Percentiles rank a stretch among this genome's conserved stretches.
Evolutionary conservation across 2,113 vertebrate species (phyloP).

Genomic region (Zosterops pallidus): DNA sequence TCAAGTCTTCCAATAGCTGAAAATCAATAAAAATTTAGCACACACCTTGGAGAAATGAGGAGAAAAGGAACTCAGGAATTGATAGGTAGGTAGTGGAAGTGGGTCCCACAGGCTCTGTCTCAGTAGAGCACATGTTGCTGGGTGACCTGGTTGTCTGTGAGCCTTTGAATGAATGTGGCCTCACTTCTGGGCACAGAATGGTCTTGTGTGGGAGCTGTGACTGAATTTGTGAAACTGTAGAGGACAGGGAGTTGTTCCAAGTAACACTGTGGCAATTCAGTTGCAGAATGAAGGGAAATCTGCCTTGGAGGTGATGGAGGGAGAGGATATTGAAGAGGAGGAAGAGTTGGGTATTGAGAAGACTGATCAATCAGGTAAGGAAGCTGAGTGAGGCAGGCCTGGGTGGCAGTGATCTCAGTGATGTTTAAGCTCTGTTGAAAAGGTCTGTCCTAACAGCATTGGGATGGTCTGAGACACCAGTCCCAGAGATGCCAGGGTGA

Average conservation of each 20-base stretch:
- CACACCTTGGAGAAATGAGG: background rate
- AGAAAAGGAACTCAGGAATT: background rate
- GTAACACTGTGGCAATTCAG: too few relatives aligned
- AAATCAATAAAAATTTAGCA: background rate
- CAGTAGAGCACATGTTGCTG: background rate
- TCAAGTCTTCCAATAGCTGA: background rate
- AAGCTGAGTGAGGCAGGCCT: background rate
- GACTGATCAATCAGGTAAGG: conserved; percentile 49
- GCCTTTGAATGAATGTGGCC: too few relatives aligned
- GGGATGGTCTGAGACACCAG: background rate
- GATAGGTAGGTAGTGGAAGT: background rate
- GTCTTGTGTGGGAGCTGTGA: too few relatives aligned
- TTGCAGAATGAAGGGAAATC: too few relatives aligned
- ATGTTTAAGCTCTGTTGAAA: background rate
- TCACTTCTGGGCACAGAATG: too few relatives aligned
- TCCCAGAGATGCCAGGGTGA: background rate
- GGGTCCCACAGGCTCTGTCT: background rate
- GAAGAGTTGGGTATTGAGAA: too few relatives aligned
- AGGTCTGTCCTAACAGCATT: background rate
- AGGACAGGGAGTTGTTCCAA: too few relatives aligned
- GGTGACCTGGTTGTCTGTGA: background rate
- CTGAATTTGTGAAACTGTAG: too few relatives aligned
- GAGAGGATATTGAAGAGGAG: too few relatives aligned
- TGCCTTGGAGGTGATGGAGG: too few relatives aligned
- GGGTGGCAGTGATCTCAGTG: background rate